Evolutionary conservation across 92 coral and sea anemone species (phyloP).

Genomic region (Scolanthus callimorphus): DNA sequence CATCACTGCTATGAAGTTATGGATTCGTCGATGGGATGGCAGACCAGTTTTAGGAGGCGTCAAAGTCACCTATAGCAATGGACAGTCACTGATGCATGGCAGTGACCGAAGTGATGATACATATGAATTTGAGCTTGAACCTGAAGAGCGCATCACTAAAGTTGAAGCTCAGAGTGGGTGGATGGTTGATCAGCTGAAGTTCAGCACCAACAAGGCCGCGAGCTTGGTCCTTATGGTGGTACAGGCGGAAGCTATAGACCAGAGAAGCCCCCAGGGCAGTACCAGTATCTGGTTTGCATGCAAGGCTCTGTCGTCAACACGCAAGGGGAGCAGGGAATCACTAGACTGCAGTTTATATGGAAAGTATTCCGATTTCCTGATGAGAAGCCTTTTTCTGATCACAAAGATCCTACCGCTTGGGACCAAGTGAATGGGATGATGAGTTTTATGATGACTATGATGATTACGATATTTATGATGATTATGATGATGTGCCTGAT

Average conservation of each 20-base stretch:
- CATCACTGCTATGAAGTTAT: constrained; percentile 78
- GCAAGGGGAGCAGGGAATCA: constrained; percentile 71
- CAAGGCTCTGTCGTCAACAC: constrained; percentile 69
- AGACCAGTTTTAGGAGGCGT: constrained; percentile 83
- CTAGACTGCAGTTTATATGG: constrained; percentile 75
- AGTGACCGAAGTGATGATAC: constrained; percentile 21
- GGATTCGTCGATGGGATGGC: constrained; percentile 91
- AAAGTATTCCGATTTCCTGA: constrained; percentile 38
- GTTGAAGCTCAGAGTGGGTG: constrained; percentile 69
- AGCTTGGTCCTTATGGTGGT: constrained; percentile 78
- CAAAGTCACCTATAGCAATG: constrained; percentile 60
- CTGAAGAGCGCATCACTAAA: constrained; percentile 63
- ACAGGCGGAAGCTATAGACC: constrained; percentile 44
- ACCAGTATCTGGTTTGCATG: constrained; percentile 53
- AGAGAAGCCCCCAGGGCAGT: constrained; percentile 45
- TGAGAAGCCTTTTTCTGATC: constrained; percentile 2
- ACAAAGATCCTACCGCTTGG: background rate
- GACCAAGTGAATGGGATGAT: constrained; percentile 8
- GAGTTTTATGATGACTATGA: constrained; percentile 5
- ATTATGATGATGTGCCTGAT: constrained; percentile 17
- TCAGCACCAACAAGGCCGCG: constrained; percentile 55
- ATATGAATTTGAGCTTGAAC: constrained; percentile 62
- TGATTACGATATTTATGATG: constrained; percentile 5
- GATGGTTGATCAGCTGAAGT: constrained; percentile 72
- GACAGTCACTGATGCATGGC: constrained; percentile 51